A percentile compares a stretch with the other conserved stretches of the same genome.
phyloP scores from a whole-genome alignment of 2,113 vertebrate genomes.

The Terrapene triunguis region DNA sequence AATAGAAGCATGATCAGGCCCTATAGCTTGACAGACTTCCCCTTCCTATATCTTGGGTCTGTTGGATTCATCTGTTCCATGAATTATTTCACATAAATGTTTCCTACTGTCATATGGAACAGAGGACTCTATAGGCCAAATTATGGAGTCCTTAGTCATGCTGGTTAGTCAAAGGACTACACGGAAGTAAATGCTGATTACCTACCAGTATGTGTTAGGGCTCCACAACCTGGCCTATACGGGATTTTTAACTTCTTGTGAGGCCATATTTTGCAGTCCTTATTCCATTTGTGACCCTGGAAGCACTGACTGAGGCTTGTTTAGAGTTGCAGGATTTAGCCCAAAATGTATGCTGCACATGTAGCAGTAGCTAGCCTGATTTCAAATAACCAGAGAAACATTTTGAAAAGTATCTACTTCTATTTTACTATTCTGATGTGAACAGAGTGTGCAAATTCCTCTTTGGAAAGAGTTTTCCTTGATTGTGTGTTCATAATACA shows the following conservation, averaged over 20 bases:
- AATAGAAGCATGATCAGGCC: neutral
- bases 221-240: constrained; percentile 35
- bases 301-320: neutral
- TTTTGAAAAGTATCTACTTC: neutral
- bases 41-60: neutral
- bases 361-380: neutral
- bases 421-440: neutral
- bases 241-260: constrained; percentile 17
- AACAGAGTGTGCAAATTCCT: neutral
- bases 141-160: neutral
- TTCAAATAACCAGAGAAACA: neutral
- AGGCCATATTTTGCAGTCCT: neutral
- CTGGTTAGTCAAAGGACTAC: neutral
- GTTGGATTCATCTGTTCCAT: neutral
- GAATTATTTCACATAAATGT: neutral
- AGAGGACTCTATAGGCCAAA: neutral
- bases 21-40: neutral
- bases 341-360: neutral
- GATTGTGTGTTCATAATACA: neutral
- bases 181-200: no score
- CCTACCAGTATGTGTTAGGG: neutral
- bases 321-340: constrained; percentile 2
- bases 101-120: neutral
- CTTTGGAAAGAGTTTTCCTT: constrained; percentile 4
- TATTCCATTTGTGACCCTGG: neutral